Base-by-base conservation (phyloP, 2,797 vertebrate species). In the Muscicapa striata region DNA sequence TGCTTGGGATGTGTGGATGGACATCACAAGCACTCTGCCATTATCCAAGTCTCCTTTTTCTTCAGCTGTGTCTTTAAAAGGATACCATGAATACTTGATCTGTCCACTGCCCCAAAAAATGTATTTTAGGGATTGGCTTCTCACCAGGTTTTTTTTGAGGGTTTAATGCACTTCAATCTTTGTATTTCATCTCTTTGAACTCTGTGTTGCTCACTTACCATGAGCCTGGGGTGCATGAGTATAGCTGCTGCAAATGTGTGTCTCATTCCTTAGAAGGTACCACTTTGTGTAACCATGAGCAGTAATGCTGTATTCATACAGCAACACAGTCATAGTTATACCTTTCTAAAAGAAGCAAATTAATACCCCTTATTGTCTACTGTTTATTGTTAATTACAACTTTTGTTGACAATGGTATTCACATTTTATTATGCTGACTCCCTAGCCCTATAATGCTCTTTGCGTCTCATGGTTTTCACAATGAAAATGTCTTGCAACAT, bases 21-120 rank as follows among this genome's bases (percentile, higher is more conserved):
- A 38, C 14, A 27, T 84, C 30, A 34, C 14, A 45, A 79, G 6
- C 40, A 30, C 19, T 21, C 46, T 23, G 17, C 36, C 0, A 0
- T n/a, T 75, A 30, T 32, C 46, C 34, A 73, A 75, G 23, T 62
- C 70, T 86, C 27, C 30, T 66, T 69, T 76, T 69, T 38, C 40
- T 73, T 58, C 79, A 38, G 36, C 40, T 52, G 5, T 12, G 9
- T 24, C 20, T 84, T 84, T 68, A 13, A 72, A 90, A 77, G 24
- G 16, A 23, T 69, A 4, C 18, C 48, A 3, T 49, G 34, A 68
- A 22, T 66, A 63, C 15, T 17, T 67, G 6, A 12, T 63, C 13
- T 1, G 9, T 84, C 34, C 74, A 90, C 30, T 8, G 14, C 5
- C 29, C 9, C 16, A 19, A 15, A 52, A 64, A 34, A 57, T 11